A percentile compares a stretch with the other conserved stretches of the same genome.
phyloP scores from a whole-genome alignment of 2,888 invertebrate genomes.

The Cheilosia impressa region DNA sequence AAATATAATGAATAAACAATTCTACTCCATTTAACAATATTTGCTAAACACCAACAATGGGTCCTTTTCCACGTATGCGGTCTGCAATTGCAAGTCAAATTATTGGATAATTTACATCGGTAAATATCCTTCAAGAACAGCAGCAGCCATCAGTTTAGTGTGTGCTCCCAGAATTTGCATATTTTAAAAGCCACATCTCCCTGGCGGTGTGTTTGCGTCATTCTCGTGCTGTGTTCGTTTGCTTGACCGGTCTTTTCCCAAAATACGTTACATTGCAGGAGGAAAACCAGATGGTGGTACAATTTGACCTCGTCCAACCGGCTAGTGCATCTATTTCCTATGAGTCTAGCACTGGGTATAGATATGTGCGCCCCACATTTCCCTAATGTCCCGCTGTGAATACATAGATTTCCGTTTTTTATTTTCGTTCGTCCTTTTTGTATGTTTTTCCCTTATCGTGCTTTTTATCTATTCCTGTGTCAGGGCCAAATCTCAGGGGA shows the following conservation, averaged over 20 bases:
- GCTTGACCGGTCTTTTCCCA: neutral
- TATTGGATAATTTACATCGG: constrained; percentile 9
- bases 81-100: constrained; percentile 16
- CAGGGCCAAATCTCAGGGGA: constrained; percentile 37
- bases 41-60: neutral
- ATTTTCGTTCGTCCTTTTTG: neutral
- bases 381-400: neutral
- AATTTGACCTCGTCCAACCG: neutral
- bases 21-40: neutral
- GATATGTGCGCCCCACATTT: too few species aligned
- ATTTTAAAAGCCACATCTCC: constrained; percentile 33
- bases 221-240: neutral
- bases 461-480: constrained; percentile 12
- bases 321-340: neutral
- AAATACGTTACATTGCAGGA: neutral
- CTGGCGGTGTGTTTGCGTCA: neutral
- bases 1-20: neutral
- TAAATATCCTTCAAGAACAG: constrained; percentile 9
- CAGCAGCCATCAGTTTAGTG: constrained; percentile 6
- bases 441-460: neutral
- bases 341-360: neutral
- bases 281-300: constrained; percentile 11
- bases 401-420: neutral
- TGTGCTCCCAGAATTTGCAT: constrained; percentile 49
- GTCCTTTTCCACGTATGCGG: neutral